phyloP scores from a whole-genome alignment of 2,113 vertebrate species.

The Zosterops borbonicus region DNA sequence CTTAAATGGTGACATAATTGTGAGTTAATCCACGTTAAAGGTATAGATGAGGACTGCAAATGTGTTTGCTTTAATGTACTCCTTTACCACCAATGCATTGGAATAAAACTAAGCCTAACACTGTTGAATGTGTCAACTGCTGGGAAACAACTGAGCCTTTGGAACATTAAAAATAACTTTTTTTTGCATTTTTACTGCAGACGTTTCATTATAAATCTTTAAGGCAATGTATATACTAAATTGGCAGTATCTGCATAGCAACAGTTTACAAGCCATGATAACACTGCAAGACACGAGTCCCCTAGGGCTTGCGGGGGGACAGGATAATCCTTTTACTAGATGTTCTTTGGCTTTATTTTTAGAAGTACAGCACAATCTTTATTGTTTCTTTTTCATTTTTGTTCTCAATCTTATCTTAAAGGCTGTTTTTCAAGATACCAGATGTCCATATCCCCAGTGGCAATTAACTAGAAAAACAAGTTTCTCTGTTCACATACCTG shows the following conservation, averaged over 20 bases:
- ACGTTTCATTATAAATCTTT: background rate
- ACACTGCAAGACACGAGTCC: background rate
- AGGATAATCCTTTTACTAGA: background rate
- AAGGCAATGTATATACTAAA: background rate
- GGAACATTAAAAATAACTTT: background rate
- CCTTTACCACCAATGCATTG: background rate
- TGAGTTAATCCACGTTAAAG: background rate
- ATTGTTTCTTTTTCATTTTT: background rate
- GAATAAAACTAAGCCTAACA: background rate
- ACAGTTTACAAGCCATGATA: background rate
- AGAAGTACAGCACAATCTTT: background rate
- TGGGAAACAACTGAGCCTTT: background rate
- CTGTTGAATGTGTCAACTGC: background rate
- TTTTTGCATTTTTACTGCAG: background rate
- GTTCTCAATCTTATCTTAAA: constrained; percentile 6
- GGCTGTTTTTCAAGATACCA: background rate
- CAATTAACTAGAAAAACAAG: constrained; percentile 13
- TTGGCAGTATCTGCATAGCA: background rate
- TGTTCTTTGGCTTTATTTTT: background rate
- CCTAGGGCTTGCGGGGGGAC: background rate
- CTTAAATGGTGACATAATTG: background rate
- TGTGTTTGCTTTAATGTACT: background rate
- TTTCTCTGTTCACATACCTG: background rate
- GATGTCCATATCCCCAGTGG: background rate
- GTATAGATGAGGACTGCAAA: background rate